Evolutionary conservation across 92 coral and sea anemone species (phyloP).

Genomic region (Desmophyllum pertusum): DNA sequence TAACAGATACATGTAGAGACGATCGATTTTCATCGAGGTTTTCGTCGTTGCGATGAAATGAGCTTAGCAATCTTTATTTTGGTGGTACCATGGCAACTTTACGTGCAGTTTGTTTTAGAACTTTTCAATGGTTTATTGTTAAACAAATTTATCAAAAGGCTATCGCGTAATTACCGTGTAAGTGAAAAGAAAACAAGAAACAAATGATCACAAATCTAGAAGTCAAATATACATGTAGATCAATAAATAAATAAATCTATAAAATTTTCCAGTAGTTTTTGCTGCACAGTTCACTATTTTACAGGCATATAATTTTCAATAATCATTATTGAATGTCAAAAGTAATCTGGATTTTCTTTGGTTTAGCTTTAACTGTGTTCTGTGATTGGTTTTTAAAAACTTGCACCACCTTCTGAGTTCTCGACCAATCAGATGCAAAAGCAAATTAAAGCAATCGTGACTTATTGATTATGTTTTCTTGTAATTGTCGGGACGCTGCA

Average conservation of each 20-base stretch:
- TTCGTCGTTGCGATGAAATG: background rate
- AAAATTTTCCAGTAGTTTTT: background rate
- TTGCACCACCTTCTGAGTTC: too few species aligned
- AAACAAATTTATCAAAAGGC: background rate
- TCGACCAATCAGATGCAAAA: too few species aligned
- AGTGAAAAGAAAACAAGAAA: background rate
- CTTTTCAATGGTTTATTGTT: background rate
- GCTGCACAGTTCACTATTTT: background rate
- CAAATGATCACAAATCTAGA: background rate
- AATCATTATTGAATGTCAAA: too few species aligned
- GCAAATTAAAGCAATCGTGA: too few species aligned
- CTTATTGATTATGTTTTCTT: too few species aligned
- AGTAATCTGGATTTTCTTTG: too few species aligned
- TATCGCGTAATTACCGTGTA: background rate
- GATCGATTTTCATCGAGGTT: background rate
- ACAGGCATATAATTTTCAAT: too few species aligned
- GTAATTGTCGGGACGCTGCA: too few species aligned
- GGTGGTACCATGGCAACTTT: slow-evolving; percentile 15
- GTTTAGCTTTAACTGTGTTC: too few species aligned
- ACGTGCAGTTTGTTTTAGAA: background rate
- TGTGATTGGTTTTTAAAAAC: too few species aligned
- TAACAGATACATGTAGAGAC: too few species aligned
- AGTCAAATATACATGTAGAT: background rate
- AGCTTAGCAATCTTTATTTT: background rate
- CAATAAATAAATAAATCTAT: too few species aligned